Percentiles rank a stretch among this genome's conserved stretches.
phyloP scores from a whole-genome alignment of 2,797 vertebrate genomes.

The Acipenser oxyrinchus region DNA sequence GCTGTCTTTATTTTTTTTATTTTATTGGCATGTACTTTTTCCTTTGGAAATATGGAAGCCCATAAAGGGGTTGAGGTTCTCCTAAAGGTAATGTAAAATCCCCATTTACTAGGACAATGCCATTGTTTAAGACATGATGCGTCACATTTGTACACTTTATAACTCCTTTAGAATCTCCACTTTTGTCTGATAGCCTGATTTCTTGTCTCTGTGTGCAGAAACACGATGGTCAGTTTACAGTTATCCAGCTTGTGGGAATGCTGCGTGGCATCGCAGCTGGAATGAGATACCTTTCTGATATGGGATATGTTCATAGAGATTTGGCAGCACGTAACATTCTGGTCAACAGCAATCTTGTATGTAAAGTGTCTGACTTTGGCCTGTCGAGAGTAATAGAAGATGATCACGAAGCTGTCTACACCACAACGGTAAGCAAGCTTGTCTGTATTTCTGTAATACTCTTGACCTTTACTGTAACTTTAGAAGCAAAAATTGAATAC shows the following conservation, averaged over 20 bases:
- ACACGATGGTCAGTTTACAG: constrained; percentile 94
- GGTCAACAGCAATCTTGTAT: constrained; percentile 98
- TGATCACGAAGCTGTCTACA: constrained; percentile 95
- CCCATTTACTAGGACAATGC: too few species aligned
- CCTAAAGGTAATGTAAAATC: too few species aligned
- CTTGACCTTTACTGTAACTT: too few species aligned
- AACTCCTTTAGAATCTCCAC: not conserved
- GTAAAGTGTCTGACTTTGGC: constrained; percentile 98
- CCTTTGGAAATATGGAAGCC: too few species aligned
- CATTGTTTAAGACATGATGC: too few species aligned
- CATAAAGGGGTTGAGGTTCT: too few species aligned
- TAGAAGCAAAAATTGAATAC: too few species aligned
- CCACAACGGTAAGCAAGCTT: constrained; percentile 79
- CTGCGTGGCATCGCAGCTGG: constrained; percentile 92
- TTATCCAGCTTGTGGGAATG: constrained; percentile 96
- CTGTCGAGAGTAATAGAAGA: constrained; percentile 96
- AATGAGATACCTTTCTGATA: constrained; percentile 95
- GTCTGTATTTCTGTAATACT: constrained; percentile 5
- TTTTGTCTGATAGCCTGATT: not conserved
- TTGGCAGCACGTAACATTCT: constrained; percentile 95
- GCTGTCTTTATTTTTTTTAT: too few species aligned
- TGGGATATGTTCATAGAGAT: constrained; percentile 97
- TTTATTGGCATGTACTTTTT: too few species aligned
- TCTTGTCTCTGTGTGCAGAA: constrained; percentile 59
- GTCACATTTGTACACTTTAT: too few species aligned